phyloP scores from a whole-genome alignment of 2,113 vertebrate species.

The Cervus canadensis region DNA sequence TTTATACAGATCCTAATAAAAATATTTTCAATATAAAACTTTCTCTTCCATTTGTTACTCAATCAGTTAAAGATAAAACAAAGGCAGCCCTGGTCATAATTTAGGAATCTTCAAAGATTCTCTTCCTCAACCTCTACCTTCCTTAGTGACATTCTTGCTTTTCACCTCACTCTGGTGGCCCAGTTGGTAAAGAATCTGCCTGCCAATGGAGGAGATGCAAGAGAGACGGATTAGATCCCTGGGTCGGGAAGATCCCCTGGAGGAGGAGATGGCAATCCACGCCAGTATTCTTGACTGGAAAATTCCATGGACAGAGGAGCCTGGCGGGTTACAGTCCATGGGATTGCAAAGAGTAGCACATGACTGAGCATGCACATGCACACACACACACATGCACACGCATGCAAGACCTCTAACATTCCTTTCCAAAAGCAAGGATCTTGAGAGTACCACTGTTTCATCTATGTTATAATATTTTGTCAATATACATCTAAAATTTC shows the following conservation, averaged over 20 bases:
- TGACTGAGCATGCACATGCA: not conserved
- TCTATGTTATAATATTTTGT: not conserved
- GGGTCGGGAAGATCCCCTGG: not conserved
- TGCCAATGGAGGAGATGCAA: not conserved
- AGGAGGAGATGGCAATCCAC: not conserved
- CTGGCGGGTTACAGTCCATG: not conserved
- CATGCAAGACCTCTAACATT: not conserved
- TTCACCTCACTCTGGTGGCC: not conserved
- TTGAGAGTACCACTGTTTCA: not conserved
- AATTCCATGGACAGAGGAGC: not conserved
- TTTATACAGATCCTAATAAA: not conserved
- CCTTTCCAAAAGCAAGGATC: not conserved
- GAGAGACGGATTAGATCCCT: not conserved
- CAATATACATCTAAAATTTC: not conserved
- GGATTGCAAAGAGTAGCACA: not conserved
- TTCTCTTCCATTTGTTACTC: not conserved
- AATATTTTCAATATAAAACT: not conserved
- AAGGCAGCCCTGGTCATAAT: not conserved
- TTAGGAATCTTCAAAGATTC: not conserved
- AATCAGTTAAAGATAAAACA: not conserved
- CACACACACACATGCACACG: not conserved
- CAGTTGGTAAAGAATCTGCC: not conserved
- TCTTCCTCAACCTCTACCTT: not conserved
- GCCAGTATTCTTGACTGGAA: not conserved
- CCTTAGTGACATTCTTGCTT: not conserved